These are phyloP conservation scores for Nycticryphes semicollaris DNA, from an alignment of 2,113 vertebrate genomes.

Conservation along the genomic window DNA sequence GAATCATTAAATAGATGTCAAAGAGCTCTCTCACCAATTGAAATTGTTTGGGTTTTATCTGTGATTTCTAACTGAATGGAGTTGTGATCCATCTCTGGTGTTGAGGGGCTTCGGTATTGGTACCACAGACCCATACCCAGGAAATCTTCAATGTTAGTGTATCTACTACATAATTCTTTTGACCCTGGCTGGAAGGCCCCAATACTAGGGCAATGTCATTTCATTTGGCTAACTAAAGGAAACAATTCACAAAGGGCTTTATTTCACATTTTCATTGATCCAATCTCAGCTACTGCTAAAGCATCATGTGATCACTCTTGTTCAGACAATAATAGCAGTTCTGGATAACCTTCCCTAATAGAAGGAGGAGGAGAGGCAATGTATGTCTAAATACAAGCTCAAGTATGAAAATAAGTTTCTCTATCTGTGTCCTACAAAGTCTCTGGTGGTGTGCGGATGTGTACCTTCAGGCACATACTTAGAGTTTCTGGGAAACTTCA, in stretches of 20 bases:
- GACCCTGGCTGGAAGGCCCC: conserved; percentile 58
- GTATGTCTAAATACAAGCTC: neutral
- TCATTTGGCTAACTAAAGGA: conserved; percentile 60
- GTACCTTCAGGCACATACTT: neutral
- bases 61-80: conserved; percentile 73
- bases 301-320: neutral
- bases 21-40: conserved; percentile 52
- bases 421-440: neutral
- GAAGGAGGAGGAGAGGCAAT: neutral
- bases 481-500: neutral
- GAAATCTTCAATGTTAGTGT: conserved; percentile 75
- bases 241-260: neutral
- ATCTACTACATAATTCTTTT: conserved; percentile 63
- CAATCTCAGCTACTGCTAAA: neutral
- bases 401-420: neutral
- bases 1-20: neutral
- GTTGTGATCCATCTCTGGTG: conserved; percentile 74
- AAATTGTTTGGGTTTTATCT: conserved; percentile 50
- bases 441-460: neutral
- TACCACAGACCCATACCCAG: conserved; percentile 71
- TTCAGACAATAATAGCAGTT: neutral
- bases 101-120: conserved; percentile 69
- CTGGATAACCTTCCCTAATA: neutral
- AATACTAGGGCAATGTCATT: conserved; percentile 63
- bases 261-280: neutral